Evolutionary conservation across 2,797 vertebrate genomes (phyloP).

Genomic region (Cirrhinus molitorella): DNA sequence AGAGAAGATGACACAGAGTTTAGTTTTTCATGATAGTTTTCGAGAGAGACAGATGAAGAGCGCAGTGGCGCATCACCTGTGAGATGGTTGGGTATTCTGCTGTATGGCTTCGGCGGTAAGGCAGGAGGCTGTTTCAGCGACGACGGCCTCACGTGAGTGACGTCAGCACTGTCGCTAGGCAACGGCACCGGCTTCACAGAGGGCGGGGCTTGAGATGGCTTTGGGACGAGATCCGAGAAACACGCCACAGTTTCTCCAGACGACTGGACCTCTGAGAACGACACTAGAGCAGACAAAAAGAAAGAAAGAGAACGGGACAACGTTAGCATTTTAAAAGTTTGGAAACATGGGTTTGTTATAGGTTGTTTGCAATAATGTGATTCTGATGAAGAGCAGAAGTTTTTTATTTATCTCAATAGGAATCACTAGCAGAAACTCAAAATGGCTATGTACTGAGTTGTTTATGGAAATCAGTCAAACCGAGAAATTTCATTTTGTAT

Average conservation of each 20-base stretch:
- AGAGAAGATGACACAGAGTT: conserved; percentile 6
- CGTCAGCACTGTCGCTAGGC: conserved; percentile 83
- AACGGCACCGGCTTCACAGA: conserved; percentile 39
- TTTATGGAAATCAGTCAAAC: too few relatives aligned
- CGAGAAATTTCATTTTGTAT: too few relatives aligned
- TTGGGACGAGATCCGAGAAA: conserved; percentile 43
- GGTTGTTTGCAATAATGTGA: too few relatives aligned
- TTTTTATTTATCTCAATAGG: too few relatives aligned
- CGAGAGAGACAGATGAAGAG: neutral
- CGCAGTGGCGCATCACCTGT: conserved; percentile 74
- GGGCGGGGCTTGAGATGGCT: conserved; percentile 54
- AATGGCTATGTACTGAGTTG: too few relatives aligned
- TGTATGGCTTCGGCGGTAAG: conserved; percentile 94
- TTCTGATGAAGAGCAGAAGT: too few relatives aligned
- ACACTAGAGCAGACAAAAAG: neutral
- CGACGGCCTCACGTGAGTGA: conserved; percentile 84
- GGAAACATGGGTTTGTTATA: neutral
- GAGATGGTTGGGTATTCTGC: conserved; percentile 92
- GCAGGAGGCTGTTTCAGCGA: conserved; percentile 94
- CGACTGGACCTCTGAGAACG: conserved; percentile 43
- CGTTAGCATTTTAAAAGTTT: neutral
- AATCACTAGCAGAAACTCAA: too few relatives aligned
- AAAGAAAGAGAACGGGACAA: neutral
- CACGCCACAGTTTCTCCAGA: conserved; percentile 35
- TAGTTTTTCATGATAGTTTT: neutral